Conservation (phyloP, 2,113 vertebrate species). For the Oreotrochilus melanogaster region DNA sequence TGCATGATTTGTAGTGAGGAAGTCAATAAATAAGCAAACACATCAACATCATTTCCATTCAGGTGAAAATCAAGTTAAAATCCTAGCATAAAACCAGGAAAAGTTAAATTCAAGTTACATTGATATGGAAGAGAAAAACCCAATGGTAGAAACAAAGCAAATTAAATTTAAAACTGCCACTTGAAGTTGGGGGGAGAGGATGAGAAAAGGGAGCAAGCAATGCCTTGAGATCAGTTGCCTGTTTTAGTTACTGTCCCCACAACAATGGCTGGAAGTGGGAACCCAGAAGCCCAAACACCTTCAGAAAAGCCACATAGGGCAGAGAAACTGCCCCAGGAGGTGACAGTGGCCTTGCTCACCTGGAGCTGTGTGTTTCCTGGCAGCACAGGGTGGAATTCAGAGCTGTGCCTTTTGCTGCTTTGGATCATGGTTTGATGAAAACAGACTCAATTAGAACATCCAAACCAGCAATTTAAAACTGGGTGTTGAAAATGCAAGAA, state of each 20-base stretch:
- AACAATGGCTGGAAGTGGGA: not conserved
- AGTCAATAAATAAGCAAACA: not conserved
- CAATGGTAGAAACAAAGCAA: accelerated
- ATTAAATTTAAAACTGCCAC: not conserved
- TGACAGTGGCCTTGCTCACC: not conserved
- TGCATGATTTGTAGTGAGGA: not conserved
- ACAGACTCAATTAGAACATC: not conserved
- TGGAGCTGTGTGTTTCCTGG: too few species aligned
- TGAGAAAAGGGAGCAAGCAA: not conserved
- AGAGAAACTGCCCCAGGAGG: not conserved
- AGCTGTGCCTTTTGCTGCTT: not conserved
- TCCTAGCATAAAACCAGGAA: not conserved
- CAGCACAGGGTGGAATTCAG: too few species aligned
- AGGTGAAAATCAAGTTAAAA: not conserved
- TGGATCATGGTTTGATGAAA: not conserved
- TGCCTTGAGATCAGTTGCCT: not conserved
- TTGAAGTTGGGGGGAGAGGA: not conserved
- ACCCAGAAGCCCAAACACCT: not conserved
- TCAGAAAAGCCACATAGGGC: accelerated
- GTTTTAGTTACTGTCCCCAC: not conserved
- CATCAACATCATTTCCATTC: not conserved
- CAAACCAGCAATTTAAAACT: not conserved
- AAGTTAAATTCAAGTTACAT: not conserved
- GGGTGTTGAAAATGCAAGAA: accelerated
- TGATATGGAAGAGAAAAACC: accelerated